Percentiles rank a stretch among this genome's conserved stretches.
Evolutionary conservation across 2,888 invertebrate genomes (phyloP).

Genomic region (Incurvaria masculella): DNA sequence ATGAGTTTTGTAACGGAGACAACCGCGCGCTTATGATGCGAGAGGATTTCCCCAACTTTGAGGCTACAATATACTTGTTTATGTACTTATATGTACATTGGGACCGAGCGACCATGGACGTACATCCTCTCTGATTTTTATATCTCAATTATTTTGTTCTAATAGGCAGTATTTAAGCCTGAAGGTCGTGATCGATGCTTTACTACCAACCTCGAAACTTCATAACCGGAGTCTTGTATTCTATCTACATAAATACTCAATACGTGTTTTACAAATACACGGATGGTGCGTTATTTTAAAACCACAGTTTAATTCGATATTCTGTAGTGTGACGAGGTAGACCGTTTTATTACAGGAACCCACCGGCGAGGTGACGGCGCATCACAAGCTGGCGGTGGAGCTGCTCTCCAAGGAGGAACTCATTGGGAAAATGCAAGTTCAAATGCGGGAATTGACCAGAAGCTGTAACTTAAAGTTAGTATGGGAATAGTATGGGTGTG

Average conservation of each 20-base stretch:
- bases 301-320: neutral
- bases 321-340: neutral
- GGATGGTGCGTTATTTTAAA: constrained; percentile 5
- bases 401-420: constrained; percentile 46
- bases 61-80: no score
- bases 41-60: no score
- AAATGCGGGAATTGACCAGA: constrained; percentile 42
- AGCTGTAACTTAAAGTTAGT: constrained; percentile 42
- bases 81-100: no score
- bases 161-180: no score
- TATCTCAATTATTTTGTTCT: no score
- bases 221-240: constrained; percentile 23
- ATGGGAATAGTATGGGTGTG: neutral
- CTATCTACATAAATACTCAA: constrained; percentile 5
- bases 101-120: no score
- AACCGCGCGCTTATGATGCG: no score
- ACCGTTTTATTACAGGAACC: constrained; percentile 31
- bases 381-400: constrained; percentile 49
- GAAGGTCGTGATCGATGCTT: constrained; percentile 33
- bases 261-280: neutral
- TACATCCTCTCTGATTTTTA: no score
- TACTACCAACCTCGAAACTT: no score
- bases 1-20: no score
- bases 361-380: constrained; percentile 42
- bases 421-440: constrained; percentile 40